These are phyloP conservation scores for Porites cylindrica DNA, from an alignment of 92 coral and sea anemone genomes.

Conservation along the genomic window DNA sequence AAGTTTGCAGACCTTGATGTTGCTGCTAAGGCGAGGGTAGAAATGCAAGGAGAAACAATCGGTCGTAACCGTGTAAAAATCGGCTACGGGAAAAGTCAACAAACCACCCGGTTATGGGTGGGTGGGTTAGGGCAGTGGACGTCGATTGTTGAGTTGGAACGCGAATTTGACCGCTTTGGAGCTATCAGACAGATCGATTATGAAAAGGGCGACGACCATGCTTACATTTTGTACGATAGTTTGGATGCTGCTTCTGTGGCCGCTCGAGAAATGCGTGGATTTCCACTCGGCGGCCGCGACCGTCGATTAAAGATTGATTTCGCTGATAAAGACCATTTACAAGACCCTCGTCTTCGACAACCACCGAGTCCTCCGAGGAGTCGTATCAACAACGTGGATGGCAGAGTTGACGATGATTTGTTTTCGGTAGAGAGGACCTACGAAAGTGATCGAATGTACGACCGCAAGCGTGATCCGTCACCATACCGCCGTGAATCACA, in stretches of 20 bases:
- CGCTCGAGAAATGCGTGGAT: conserved; percentile 99
- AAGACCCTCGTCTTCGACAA: conserved; percentile 86
- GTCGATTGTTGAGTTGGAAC: conserved; percentile 91
- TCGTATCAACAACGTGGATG: conserved; percentile 76
- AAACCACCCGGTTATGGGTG: conserved; percentile 98
- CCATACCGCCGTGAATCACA: conserved; percentile 77
- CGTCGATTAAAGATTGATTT: conserved; percentile 98
- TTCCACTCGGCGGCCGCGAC: conserved; percentile 90
- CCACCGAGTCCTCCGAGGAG: conserved; percentile 84
- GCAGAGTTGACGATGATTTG: conserved; percentile 70
- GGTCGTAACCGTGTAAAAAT: conserved; percentile 99
- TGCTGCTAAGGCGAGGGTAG: conserved; percentile 94
- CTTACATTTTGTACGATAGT: conserved; percentile 98
- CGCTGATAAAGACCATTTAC: conserved; percentile 97
- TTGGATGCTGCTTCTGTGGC: conserved; percentile 99
- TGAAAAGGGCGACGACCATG: conserved; percentile 98
- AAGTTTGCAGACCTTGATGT: conserved; percentile 99
- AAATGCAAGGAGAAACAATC: conserved; percentile 95
- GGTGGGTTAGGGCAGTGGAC: conserved; percentile 99
- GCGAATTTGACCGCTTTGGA: conserved; percentile 99
- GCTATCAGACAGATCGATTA: conserved; percentile 98
- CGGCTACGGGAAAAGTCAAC: conserved; percentile 99
- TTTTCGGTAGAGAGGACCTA: conserved; percentile 78
- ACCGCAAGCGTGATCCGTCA: conserved; percentile 82
- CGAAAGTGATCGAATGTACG: conserved; percentile 80